phyloP scores from a whole-genome alignment of 2,888 invertebrate genomes.

The Euplexia lucipara region DNA sequence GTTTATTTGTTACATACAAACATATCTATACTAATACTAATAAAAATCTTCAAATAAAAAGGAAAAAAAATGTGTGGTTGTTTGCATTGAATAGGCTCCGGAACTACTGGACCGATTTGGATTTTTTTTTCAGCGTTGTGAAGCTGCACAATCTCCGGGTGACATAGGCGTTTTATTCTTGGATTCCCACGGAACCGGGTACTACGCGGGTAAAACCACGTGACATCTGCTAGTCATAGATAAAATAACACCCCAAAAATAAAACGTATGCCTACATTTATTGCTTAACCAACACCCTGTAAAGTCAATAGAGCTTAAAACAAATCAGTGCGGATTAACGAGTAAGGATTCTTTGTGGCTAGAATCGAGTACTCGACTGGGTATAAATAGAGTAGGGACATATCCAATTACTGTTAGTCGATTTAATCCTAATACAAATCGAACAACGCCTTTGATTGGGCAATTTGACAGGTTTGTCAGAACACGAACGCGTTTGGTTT shows the following conservation, averaged over 20 bases:
- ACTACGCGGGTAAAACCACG: no score
- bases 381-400: conserved; percentile 44
- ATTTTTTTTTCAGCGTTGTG: no score
- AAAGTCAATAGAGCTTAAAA: conserved; percentile 67
- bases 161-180: no score
- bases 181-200: no score
- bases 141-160: no score
- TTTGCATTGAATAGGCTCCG: no score
- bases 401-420: conserved; percentile 66
- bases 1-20: no score
- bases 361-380: conserved; percentile 52
- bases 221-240: no score
- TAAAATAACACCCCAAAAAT: conserved; percentile 7
- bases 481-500: conserved; percentile 11
- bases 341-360: conserved; percentile 67
- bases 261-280: conserved; percentile 52
- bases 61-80: no score
- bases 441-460: conserved; percentile 70
- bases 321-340: conserved; percentile 66
- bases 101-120: no score
- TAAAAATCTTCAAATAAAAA: no score
- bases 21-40: no score
- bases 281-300: conserved; percentile 60
- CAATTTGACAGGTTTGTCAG: conserved; percentile 67
- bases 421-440: conserved; percentile 60